phyloP scores from a whole-genome alignment of 1,140 invertebrate species.

The Nylanderia fulva region DNA sequence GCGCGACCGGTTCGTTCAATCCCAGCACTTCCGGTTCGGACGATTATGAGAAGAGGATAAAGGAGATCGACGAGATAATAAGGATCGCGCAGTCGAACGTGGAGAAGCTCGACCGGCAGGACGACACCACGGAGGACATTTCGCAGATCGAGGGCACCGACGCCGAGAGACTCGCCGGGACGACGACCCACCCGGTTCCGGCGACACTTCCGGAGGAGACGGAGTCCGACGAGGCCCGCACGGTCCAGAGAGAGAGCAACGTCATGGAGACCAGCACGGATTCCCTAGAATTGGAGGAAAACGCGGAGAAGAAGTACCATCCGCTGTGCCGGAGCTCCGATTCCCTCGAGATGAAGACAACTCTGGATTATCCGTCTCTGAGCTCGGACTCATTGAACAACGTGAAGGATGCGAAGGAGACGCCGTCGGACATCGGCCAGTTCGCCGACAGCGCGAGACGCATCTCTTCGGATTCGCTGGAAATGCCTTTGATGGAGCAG shows the following conservation, averaged over 20 bases:
- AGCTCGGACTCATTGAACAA: constrained; percentile 85
- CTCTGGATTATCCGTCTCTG: constrained; percentile 82
- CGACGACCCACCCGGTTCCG: neutral
- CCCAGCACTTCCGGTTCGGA: constrained; percentile 88
- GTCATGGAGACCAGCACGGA: constrained; percentile 88
- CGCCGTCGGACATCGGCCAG: constrained; percentile 68
- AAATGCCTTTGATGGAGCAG: constrained; percentile 80
- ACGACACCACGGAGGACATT: constrained; percentile 85
- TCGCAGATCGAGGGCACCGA: constrained; percentile 83
- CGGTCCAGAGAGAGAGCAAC: constrained; percentile 74
- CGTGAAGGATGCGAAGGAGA: constrained; percentile 78
- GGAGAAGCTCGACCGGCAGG: constrained; percentile 87
- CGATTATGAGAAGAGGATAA: constrained; percentile 90
- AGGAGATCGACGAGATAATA: constrained; percentile 92
- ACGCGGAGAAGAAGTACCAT: constrained; percentile 78
- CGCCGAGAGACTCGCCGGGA: constrained; percentile 69
- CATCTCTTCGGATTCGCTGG: constrained; percentile 84
- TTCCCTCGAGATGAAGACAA: constrained; percentile 84
- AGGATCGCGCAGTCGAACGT: constrained; percentile 90
- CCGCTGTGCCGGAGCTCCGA: constrained; percentile 83
- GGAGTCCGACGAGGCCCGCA: neutral
- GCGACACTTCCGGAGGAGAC: constrained; percentile 12
- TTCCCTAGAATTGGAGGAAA: constrained; percentile 87
- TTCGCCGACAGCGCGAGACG: constrained; percentile 77
- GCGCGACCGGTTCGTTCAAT: constrained; percentile 80